Conservation (phyloP, 30 jellyfish, hydroid and myxozoan species). For the Clytia hemisphaerica region DNA sequence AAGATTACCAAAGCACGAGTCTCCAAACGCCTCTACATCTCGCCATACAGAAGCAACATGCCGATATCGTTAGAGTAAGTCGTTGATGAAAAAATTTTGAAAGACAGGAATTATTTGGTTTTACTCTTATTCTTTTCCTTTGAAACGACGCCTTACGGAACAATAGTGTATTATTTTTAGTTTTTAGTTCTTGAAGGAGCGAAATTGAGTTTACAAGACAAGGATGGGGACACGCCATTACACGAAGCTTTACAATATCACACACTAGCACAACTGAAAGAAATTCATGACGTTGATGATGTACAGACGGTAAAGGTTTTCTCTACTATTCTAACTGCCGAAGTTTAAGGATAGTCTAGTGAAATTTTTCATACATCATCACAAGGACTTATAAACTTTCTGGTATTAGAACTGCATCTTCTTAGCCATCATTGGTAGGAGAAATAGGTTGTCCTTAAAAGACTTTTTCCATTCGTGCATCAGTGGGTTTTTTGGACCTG, state of each 20-base stretch:
- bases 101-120: too few relatives aligned
- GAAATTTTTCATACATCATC: too few relatives aligned
- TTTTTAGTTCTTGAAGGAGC: slow-evolving; percentile 86
- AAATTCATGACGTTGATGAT: slow-evolving; percentile 84
- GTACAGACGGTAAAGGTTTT: slow-evolving; percentile 55
- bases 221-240: slow-evolving; percentile 91
- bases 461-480: too few relatives aligned
- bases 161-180: slow-evolving; percentile 5
- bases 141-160: too few relatives aligned
- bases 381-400: too few relatives aligned
- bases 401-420: too few relatives aligned
- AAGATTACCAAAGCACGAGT: slow-evolving; percentile 61
- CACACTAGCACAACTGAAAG: slow-evolving; percentile 75
- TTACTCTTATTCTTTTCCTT: too few relatives aligned
- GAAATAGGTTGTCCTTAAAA: too few relatives aligned
- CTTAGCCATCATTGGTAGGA: too few relatives aligned
- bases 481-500: too few relatives aligned
- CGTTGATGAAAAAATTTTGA: background rate
- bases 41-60: slow-evolving; percentile 83
- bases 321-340: too few relatives aligned
- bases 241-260: slow-evolving; percentile 91
- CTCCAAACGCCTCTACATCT: slow-evolving; percentile 83
- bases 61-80: slow-evolving; percentile 72
- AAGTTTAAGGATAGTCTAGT: too few relatives aligned
- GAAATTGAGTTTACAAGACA: slow-evolving; percentile 55